Conservation (phyloP, 2,888 invertebrate species). For the Chalcosyrphus nemorum region DNA sequence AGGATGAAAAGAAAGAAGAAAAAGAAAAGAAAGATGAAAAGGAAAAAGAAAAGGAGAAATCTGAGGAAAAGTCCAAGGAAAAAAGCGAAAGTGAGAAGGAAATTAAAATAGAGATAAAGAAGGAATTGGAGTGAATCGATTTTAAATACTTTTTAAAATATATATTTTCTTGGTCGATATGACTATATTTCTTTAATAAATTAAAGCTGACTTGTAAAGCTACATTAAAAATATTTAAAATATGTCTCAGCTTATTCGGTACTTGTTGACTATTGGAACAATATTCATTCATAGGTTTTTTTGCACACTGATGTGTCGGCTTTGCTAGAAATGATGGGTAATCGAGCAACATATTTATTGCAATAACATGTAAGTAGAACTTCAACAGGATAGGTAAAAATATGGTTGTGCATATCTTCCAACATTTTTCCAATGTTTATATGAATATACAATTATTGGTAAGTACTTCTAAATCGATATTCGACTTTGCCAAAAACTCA, state of each 20-base stretch:
- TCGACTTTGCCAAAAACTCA: no score
- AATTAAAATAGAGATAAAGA: slow-evolving; percentile 22
- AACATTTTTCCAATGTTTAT: no score
- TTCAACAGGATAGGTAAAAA: no score
- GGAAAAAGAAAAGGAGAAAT: slow-evolving; percentile 65
- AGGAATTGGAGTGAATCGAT: slow-evolving; percentile 24
- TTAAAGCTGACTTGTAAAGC: slow-evolving; percentile 35
- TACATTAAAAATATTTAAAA: slow-evolving; percentile 3
- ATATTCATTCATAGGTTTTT: no score
- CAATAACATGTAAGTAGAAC: no score
- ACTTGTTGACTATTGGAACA: neutral
- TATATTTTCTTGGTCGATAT: neutral
- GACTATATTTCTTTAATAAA: slow-evolving; percentile 16
- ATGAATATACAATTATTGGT: no score
- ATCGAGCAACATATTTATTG: no score
- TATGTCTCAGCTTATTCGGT: neutral
- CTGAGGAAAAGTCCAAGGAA: slow-evolving; percentile 49
- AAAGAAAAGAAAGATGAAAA: slow-evolving; percentile 54
- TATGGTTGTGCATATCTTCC: no score
- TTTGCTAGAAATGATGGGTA: no score
- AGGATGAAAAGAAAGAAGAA: slow-evolving; percentile 36
- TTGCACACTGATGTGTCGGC: no score
- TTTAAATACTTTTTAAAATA: slow-evolving; percentile 2
- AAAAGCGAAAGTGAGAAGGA: slow-evolving; percentile 38
- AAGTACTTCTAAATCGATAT: no score